Evolutionary conservation across 2,888 invertebrate genomes (phyloP), one percentile per base, ranked within the genome.

Genomic region (Melinopterus prodromus): DNA sequence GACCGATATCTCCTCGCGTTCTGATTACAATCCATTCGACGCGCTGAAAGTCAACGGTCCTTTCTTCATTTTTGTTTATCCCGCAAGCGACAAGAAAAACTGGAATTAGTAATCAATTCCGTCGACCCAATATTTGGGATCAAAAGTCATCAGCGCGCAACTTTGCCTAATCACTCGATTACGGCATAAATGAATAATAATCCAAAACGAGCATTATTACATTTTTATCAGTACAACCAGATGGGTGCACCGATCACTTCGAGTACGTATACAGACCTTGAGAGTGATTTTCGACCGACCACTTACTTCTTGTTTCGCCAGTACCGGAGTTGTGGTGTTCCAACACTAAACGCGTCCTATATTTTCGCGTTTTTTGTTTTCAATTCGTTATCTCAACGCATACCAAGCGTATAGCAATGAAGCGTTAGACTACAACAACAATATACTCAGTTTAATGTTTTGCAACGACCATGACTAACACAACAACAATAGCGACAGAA

Each of bases 381-480:
- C 26, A 26, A 1, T 1, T 3, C 26, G 26, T 26, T 26, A 26
- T 26, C 26, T 26, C 26, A 26, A 26, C 26, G 26, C 26, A 26
- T 26, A 26, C 26, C 26, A 26, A 1, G 3, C 3, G 1, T 3
- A 26, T 26, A 26, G 26, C 26, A 26, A 26, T 26, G 26, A 26
- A 26, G 2, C 26, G 26, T 26, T 3, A 26, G 26, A 26, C n/a
- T n/a, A n/a, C 26, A 26, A 26, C 26, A 26, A 26, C 26, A 26
- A 26, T 26, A 26, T 26, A 26, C 2, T 3, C 3, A 26, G 26
- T 26, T 26, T 26, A 26, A 26, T 26, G 26, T 26, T n/a, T n/a
- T 26, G 26, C 26, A 26, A 26, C 26, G 26, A 26, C 15, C 84
- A 82, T 82, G 81, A 82, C 76, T 88, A 84, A 53, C 53, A 53